These are phyloP conservation scores for Gadus macrocephalus DNA, from an alignment of 2,113 vertebrate genomes.

Conservation along the genomic window DNA sequence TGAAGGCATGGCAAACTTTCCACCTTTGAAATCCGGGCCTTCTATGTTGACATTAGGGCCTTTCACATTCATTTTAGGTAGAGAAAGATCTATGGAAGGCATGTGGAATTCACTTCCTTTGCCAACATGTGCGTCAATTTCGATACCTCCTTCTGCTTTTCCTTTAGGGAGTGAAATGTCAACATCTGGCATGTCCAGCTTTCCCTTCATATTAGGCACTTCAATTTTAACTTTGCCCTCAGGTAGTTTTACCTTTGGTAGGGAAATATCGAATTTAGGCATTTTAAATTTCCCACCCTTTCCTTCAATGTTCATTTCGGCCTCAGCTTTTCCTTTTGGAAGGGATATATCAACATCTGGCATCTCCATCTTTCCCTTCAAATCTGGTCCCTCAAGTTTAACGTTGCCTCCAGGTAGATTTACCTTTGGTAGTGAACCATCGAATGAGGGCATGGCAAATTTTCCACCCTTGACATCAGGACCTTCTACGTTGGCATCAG, in stretches of 20 bases:
- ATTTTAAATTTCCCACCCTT: constrained; percentile 38
- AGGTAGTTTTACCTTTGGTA: constrained; percentile 44
- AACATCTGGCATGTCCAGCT: constrained; percentile 38
- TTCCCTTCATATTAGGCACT: constrained; percentile 37
- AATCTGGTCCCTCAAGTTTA: no score
- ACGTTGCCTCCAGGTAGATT: no score
- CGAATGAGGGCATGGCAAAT: constrained; percentile 11
- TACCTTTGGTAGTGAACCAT: constrained; percentile 24
- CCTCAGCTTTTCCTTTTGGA: constrained; percentile 34
- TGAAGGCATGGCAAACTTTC: constrained; percentile 20
- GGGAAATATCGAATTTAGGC: constrained; percentile 39
- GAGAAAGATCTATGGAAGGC: constrained; percentile 47
- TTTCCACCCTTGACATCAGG: constrained; percentile 6
- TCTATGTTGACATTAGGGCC: constrained; percentile 12
- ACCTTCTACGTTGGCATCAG: constrained; percentile 1
- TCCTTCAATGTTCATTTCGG: constrained; percentile 16
- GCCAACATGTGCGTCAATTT: constrained; percentile 17
- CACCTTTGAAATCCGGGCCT: constrained; percentile 30
- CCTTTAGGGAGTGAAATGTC: constrained; percentile 47
- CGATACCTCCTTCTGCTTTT: constrained; percentile 19
- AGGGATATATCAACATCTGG: constrained; percentile 41
- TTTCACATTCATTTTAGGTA: constrained; percentile 49
- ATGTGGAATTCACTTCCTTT: constrained; percentile 21
- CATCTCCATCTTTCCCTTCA: constrained; percentile 33
- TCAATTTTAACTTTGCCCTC: constrained; percentile 30